Conservation (phyloP, 1,140 invertebrate species). For the Neuroterus valhalla region DNA sequence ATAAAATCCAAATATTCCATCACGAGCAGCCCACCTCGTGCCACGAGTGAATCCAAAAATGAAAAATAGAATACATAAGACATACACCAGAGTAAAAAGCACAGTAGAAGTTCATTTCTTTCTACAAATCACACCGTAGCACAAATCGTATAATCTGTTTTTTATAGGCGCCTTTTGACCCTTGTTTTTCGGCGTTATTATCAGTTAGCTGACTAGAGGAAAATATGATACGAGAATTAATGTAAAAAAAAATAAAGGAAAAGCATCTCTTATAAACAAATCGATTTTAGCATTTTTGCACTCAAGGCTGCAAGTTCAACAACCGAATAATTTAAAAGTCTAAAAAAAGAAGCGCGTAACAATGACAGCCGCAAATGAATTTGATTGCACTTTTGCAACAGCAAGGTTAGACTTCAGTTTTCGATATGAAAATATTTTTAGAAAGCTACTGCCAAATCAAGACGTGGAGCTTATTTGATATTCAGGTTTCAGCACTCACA, state of each 20-base stretch:
- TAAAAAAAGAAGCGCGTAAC: constrained; percentile 46
- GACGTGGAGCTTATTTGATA: no score
- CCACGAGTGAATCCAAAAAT: constrained; percentile 34
- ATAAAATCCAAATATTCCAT: constrained; percentile 40
- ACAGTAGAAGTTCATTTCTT: background rate
- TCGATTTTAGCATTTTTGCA: background rate
- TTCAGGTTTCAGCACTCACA: no score
- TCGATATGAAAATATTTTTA: no score
- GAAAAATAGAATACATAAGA: constrained; percentile 56
- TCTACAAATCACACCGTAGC: background rate
- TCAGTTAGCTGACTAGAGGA: constrained; percentile 34
- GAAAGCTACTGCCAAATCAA: no score
- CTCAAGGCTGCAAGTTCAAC: background rate
- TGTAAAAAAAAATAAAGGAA: background rate
- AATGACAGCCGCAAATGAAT: background rate
- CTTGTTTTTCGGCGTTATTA: constrained; percentile 44
- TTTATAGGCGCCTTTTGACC: constrained; percentile 39
- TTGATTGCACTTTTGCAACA: no score
- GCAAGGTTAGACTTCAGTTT: no score
- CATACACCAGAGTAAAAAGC: constrained; percentile 10
- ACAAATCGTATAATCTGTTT: background rate
- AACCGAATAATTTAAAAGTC: constrained; percentile 9
- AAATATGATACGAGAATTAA: constrained; percentile 32
- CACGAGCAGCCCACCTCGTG: no score
- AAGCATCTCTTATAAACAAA: background rate